Percentiles rank a stretch among this genome's conserved stretches.
Evolutionary conservation across 2,888 invertebrate genomes (phyloP).

Genomic region (Drosophila birchii): DNA sequence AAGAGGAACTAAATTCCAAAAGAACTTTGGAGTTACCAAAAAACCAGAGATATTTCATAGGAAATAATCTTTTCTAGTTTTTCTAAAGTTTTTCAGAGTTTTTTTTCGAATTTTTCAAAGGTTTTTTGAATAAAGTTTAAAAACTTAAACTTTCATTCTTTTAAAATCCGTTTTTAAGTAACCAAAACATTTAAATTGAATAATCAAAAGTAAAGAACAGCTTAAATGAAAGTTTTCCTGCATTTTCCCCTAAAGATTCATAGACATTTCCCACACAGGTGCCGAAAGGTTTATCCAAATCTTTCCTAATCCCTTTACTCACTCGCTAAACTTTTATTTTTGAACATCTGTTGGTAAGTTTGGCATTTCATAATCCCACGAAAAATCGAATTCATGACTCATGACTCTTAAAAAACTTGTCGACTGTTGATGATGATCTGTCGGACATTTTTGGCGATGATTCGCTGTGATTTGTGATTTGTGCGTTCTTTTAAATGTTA

Average conservation of each 20-base stretch:
- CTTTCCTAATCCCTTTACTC: not conserved
- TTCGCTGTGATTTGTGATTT: constrained; percentile 46
- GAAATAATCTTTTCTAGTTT: not conserved
- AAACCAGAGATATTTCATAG: not conserved
- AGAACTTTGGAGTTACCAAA: not conserved
- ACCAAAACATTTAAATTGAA: not conserved
- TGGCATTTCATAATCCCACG: constrained; percentile 38
- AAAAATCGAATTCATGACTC: constrained; percentile 23
- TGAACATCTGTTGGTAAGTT: constrained; percentile 25
- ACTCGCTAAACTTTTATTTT: not conserved
- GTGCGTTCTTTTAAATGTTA: constrained; percentile 21
- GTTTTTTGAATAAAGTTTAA: not conserved
- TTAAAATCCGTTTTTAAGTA: not conserved
- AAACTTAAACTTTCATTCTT: not conserved
- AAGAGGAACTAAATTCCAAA: constrained; percentile 6
- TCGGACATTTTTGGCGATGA: constrained; percentile 42
- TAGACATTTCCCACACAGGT: constrained; percentile 1
- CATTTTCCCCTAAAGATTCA: not conserved
- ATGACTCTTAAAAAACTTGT: constrained; percentile 24
- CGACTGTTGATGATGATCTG: constrained; percentile 25
- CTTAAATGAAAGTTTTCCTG: not conserved
- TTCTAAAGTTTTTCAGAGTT: no score
- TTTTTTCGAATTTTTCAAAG: not conserved
- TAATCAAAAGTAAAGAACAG: not conserved
- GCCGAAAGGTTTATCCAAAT: not conserved